Percentiles rank a stretch among this genome's conserved stretches.
These are phyloP conservation scores for Psilopsiagon aymara DNA, from an alignment of 2,113 vertebrate species.

Conservation along the genomic window DNA sequence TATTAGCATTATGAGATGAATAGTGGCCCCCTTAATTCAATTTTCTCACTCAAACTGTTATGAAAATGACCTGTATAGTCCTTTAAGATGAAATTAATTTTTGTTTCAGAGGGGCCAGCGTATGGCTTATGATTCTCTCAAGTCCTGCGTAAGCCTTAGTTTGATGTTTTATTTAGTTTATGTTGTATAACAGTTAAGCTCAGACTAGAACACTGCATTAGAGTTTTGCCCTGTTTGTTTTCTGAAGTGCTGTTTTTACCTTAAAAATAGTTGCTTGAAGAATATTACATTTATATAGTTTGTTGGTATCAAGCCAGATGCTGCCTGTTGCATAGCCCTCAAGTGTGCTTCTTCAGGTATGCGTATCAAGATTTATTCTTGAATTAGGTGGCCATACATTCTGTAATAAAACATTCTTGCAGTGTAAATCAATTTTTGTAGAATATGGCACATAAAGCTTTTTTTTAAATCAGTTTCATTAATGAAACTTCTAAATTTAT, in stretches of 20 bases:
- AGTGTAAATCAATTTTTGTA: background rate
- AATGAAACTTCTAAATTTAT: background rate
- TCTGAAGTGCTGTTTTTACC: background rate
- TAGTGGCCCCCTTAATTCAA: background rate
- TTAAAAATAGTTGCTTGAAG: background rate
- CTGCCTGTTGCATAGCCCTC: background rate
- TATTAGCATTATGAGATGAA: background rate
- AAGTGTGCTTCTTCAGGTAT: background rate
- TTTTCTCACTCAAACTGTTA: constrained; percentile 24
- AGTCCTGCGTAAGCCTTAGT: background rate
- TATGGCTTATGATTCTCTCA: background rate
- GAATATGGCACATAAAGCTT: accelerated
- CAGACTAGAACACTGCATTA: background rate
- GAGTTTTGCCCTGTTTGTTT: background rate
- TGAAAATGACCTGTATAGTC: background rate
- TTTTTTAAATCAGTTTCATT: background rate
- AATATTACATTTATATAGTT: background rate
- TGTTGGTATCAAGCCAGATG: background rate
- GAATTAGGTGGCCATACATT: background rate
- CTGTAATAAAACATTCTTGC: background rate
- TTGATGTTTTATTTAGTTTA: background rate
- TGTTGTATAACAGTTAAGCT: background rate
- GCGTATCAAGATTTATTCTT: background rate
- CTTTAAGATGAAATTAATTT: constrained; percentile 33
- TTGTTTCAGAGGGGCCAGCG: background rate